A percentile compares a stretch with the other conserved stretches of the same genome.
Evolutionary conservation across 2,797 vertebrate species (phyloP).

Genomic region (Anniella stebbinsi): DNA sequence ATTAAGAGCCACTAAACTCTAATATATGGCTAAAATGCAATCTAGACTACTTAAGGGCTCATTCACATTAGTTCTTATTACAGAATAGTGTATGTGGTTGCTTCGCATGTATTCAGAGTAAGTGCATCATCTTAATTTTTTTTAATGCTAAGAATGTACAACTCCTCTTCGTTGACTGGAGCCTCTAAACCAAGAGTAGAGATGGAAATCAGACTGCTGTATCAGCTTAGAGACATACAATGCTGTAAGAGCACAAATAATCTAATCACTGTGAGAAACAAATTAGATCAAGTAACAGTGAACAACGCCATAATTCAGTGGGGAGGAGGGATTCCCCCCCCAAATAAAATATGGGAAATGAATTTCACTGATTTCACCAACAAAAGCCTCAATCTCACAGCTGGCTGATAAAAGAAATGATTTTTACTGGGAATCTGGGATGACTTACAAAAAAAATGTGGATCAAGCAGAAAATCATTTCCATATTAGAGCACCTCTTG

Average conservation of each 20-base stretch:
- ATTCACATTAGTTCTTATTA: not conserved
- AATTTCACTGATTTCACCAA: slow-evolving; percentile 41
- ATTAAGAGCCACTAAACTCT: not conserved
- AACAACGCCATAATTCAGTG: slow-evolving; percentile 3
- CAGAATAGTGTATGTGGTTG: not conserved
- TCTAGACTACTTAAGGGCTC: not conserved
- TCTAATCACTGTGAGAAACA: not conserved
- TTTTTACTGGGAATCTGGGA: slow-evolving; percentile 43
- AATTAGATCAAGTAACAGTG: slow-evolving; percentile 21
- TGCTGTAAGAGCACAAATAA: not conserved
- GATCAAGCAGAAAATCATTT: slow-evolving; percentile 54
- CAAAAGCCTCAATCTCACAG: not conserved
- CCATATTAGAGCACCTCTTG: not conserved
- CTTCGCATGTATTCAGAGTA: not conserved
- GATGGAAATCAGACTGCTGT: not conserved
- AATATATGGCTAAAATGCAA: slow-evolving; percentile 9
- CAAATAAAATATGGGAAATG: slow-evolving; percentile 11
- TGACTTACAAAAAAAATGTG: slow-evolving; percentile 30
- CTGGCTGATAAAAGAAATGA: slow-evolving; percentile 8
- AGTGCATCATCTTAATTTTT: not conserved
- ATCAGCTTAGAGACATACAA: not conserved
- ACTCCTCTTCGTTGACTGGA: slow-evolving; percentile 30
- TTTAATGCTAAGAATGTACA: slow-evolving; percentile 6
- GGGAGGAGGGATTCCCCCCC: not conserved
- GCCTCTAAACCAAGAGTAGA: not conserved